Evolutionary conservation across 2,888 invertebrate species (phyloP).

Genomic region (Athrips mouffetella): DNA sequence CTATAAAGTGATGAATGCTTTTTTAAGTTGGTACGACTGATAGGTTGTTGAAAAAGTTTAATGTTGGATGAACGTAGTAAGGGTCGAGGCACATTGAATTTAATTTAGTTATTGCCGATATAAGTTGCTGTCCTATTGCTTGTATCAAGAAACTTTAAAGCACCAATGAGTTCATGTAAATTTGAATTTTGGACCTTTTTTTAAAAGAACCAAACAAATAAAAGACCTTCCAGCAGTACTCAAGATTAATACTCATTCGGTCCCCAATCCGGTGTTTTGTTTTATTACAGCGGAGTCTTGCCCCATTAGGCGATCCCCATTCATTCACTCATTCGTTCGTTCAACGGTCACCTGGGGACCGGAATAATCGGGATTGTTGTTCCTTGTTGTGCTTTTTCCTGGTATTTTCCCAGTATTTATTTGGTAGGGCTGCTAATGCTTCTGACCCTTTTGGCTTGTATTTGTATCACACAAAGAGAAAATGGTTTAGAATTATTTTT

Average conservation of each 20-base stretch:
- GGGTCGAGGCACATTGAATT: no score
- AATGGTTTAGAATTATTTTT: not conserved
- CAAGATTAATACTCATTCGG: constrained; percentile 45
- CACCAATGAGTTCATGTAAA: no score
- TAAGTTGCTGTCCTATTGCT: no score
- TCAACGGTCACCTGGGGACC: constrained; percentile 68
- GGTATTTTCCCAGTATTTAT: not conserved
- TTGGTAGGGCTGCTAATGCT: not conserved
- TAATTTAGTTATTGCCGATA: no score
- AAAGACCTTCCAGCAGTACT: constrained; percentile 21
- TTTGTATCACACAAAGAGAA: not conserved
- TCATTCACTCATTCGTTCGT: constrained; percentile 53
- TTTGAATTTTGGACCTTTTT: no score
- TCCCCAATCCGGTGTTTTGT: constrained; percentile 61
- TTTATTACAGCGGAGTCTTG: constrained; percentile 59
- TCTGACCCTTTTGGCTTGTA: no score
- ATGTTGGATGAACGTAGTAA: no score
- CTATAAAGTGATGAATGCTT: no score
- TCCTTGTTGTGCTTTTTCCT: constrained; percentile 34
- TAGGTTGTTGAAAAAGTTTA: no score
- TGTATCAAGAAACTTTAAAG: no score
- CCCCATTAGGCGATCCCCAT: constrained; percentile 62
- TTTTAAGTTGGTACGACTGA: no score
- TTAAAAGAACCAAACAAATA: no score
- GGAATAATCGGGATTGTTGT: constrained; percentile 51